Base-by-base conservation (phyloP, 2,797 vertebrate species). In the Peromyscus eremicus region DNA sequence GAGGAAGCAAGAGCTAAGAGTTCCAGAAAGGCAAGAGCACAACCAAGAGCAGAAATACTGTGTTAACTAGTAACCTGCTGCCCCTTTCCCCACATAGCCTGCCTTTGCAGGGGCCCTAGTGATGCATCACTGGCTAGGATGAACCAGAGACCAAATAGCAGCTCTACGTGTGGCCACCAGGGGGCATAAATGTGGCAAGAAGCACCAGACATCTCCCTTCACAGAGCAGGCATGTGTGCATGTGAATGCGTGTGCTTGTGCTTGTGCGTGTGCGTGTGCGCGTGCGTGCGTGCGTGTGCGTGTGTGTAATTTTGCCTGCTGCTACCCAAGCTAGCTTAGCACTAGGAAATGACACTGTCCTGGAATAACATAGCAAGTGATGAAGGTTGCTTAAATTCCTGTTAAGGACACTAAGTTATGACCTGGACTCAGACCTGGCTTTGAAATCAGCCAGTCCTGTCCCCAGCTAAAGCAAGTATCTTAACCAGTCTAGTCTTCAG, bases 161-260 rank as follows among this genome's bases (percentile, higher is more conserved):
- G 34, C 16, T 92, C 86, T 88, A 29, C 9, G 60, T 1, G 10
- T 62, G 81, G 27, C 96, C 96, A 96, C 92, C 3, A 93, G 97
- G 90, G 81, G 90, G 92, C 46, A 19, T 2, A 85, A 95, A 90
- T 16, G 82, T 55, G 25, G 23, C 32, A 2, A 66, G 76, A 89
- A 89, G 62, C n/a, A 1, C 68, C 23, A 21, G 29, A 81, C 3
- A 2, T 27, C 32, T 57, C 55, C 0, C 37, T 86, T 94, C 6
- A 37, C 16, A 75, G 37, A 88, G 21, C 25, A 10, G 55, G 29
- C 2, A 21, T 25, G 57, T 37, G 46, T 57, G 29, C n/a, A 12
- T 37, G 14, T 25, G 46, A 25, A 19, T 55, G 8, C 55, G 49
- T 23, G 2, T 27, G 10, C 37, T 49, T 81, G 32, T 16, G 11